phyloP scores from a whole-genome alignment of 1,140 invertebrate genomes.

The Leptinotarsa texana region DNA sequence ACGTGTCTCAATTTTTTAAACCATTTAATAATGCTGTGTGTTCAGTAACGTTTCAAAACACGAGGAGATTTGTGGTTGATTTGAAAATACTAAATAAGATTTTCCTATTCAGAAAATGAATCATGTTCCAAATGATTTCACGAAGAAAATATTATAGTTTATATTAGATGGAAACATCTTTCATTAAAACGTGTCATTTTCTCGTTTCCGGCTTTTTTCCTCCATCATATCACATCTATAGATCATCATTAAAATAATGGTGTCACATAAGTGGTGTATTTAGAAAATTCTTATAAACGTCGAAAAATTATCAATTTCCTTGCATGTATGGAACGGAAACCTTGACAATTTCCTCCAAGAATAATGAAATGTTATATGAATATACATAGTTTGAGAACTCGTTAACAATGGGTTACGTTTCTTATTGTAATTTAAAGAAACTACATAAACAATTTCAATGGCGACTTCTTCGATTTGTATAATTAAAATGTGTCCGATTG shows the following conservation, averaged over 20 bases:
- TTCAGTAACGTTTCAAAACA: too few relatives aligned
- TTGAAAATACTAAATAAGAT: too few relatives aligned
- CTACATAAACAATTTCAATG: constrained; percentile 14
- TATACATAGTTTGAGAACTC: constrained; percentile 28
- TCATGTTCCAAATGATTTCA: too few relatives aligned
- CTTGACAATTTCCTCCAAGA: constrained; percentile 31
- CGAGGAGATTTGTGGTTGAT: too few relatives aligned
- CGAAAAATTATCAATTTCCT: constrained; percentile 30
- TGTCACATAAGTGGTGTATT: constrained; percentile 13
- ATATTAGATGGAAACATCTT: not conserved
- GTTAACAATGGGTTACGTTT: constrained; percentile 26
- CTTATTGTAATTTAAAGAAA: constrained; percentile 4
- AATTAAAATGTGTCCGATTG: not conserved
- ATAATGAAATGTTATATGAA: constrained; percentile 29
- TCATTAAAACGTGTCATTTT: not conserved
- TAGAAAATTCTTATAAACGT: constrained; percentile 18
- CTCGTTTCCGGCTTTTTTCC: not conserved
- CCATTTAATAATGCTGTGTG: too few relatives aligned
- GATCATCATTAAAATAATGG: not conserved
- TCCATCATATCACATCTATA: not conserved
- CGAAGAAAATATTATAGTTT: too few relatives aligned
- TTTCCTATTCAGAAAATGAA: too few relatives aligned
- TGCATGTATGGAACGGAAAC: constrained; percentile 22
- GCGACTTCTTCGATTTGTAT: not conserved
- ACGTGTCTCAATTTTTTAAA: too few relatives aligned